Percentiles rank a stretch among this genome's conserved stretches.
Conservation (phyloP, 64 coral and sea anemone species). For the Platygyra sinensis region DNA sequence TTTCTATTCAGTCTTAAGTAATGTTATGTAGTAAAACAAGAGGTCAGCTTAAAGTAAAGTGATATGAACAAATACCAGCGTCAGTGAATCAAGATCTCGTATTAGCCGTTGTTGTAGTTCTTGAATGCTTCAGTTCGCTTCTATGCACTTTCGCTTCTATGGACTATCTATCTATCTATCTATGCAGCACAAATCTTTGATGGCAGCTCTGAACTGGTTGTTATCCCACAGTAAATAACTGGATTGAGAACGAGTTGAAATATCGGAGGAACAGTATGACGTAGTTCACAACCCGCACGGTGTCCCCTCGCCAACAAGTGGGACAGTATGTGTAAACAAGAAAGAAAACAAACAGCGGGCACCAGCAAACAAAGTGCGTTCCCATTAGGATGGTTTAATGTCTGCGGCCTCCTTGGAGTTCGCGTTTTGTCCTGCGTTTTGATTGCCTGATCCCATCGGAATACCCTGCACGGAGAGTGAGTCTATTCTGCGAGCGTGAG, state of each 20-base stretch:
- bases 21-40: no score
- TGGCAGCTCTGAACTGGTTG: constrained; percentile 71
- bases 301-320: background rate
- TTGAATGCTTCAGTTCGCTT: background rate
- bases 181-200: constrained; percentile 60
- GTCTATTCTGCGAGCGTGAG: no score
- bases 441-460: background rate
- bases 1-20: no score
- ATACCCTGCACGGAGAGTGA: constrained; percentile 30
- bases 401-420: constrained; percentile 81
- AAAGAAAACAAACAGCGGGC: constrained; percentile 78
- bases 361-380: constrained; percentile 85
- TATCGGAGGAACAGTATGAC: constrained; percentile 60
- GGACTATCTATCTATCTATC: no score
- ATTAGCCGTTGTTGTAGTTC: constrained; percentile 13
- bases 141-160: constrained; percentile 6
- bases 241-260: constrained; percentile 79
- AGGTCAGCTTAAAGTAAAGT: no score
- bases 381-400: constrained; percentile 80
- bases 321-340: constrained; percentile 66
- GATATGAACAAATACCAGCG: no score
- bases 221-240: constrained; percentile 83
- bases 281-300: constrained; percentile 7
- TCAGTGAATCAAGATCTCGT: background rate
- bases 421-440: constrained; percentile 51